Conservation (phyloP, 2,888 invertebrate species). For the Brachylomia viminalis region DNA sequence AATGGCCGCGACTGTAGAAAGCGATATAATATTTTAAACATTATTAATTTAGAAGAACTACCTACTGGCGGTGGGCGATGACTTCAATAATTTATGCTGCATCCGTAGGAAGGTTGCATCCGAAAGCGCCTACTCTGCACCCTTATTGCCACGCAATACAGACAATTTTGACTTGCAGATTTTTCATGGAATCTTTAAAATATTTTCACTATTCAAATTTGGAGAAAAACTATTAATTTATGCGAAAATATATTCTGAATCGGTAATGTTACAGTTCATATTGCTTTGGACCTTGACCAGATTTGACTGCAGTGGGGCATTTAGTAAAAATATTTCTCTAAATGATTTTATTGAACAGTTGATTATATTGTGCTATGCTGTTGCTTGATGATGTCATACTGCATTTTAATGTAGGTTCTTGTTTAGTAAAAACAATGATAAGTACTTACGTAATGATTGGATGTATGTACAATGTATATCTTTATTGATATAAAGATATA, state of each 20-base stretch:
- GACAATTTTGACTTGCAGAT: slow-evolving; percentile 9
- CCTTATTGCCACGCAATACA: slow-evolving; percentile 16
- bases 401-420: slow-evolving; percentile 28
- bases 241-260: slow-evolving; percentile 2
- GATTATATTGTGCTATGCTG: not conserved
- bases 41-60: slow-evolving; percentile 42
- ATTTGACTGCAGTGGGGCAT: slow-evolving; percentile 30
- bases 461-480: slow-evolving; percentile 8
- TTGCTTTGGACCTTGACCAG: slow-evolving; percentile 12
- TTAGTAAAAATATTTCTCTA: not conserved
- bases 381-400: slow-evolving; percentile 26
- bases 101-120: slow-evolving; percentile 46
- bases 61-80: slow-evolving; percentile 58
- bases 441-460: not conserved
- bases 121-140: slow-evolving; percentile 20
- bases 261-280: not conserved
- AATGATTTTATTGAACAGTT: slow-evolving; percentile 15
- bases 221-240: too few species aligned
- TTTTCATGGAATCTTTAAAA: slow-evolving; percentile 20
- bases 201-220: slow-evolving; percentile 19
- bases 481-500: not conserved
- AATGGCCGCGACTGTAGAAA: slow-evolving; percentile 52
- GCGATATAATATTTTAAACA: slow-evolving; percentile 48
- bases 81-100: slow-evolving; percentile 27
- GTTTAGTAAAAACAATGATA: slow-evolving; percentile 11